Base-by-base conservation (phyloP, 1,140 invertebrate genomes). In the Achroia grisella region DNA sequence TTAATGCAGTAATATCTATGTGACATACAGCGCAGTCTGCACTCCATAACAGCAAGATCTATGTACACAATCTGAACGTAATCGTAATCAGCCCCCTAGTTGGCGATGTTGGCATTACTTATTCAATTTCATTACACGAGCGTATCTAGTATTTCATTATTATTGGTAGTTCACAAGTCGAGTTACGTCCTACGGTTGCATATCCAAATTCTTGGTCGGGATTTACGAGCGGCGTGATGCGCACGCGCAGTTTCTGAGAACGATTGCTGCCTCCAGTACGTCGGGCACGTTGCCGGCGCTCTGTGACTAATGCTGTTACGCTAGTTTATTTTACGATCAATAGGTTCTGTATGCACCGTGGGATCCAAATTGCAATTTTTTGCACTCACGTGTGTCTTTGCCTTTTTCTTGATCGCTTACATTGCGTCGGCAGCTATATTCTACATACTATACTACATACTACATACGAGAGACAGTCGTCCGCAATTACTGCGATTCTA, bases 211-310 rank as follows among this genome's bases (percentile, higher is more conserved):
- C 37, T 43, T 43, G 33, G 29, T 36, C 29, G 47, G 51, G 48
- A 52, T 60, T 60, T 60, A 60, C 44, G 47, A 58, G 47, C 53
- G 32, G 23, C 28, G 48, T 42, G 39, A 48, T 50, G 52, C 52
- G 52, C 49, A 52, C 45, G 52, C 52, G 57, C 44, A 47, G 33
- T 39, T 60, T 60, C 57, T 47, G 29, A 28, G 57, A 56, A 60
- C 31, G 14, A 12, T 27, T 36, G 10, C 34, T 6, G 23, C 27
- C 33, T 9, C 14, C 15, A 13, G 6, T n/a, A 34, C 9, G 4
- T 11, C 9, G 15, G 13, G 10, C 35, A n/a, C 34, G 31, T 23
- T 14, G 10, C 34, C 35, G 17, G 29, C 41, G 31, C 27, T 11
- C 14, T 12, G 27, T 40, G 30, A 14, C 29, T 39, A 31, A 39